These are phyloP conservation scores for Eupithecia inturbata DNA, from an alignment of 2,888 invertebrate species.

Conservation along the genomic window DNA sequence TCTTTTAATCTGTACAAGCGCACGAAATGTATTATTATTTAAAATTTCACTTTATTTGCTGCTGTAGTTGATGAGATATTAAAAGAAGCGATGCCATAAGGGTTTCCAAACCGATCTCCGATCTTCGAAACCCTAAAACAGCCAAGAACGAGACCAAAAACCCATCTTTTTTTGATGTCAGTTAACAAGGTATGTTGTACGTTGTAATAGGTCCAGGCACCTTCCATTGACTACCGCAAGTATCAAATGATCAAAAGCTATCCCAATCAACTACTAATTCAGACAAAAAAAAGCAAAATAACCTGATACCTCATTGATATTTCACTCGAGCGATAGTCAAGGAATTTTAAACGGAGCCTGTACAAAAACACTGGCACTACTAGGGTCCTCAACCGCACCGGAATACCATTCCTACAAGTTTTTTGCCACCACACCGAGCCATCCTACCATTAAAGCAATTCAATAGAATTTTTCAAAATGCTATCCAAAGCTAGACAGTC, in stretches of 20 bases:
- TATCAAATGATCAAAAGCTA: background rate
- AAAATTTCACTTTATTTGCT: no score
- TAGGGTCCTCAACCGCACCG: conserved; percentile 10
- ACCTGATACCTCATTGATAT: conserved; percentile 21
- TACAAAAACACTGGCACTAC: conserved; percentile 19
- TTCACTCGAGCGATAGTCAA: conserved; percentile 22
- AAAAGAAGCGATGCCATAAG: no score
- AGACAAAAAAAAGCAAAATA: background rate
- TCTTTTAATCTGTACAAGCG: no score
- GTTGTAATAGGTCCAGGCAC: no score
- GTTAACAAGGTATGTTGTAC: no score
- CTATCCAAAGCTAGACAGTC: conserved; percentile 41
- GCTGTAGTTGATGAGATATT: no score
- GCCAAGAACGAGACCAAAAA: no score
- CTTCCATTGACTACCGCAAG: background rate
- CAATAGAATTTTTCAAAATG: conserved; percentile 65
- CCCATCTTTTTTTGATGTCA: no score
- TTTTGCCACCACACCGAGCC: conserved; percentile 51
- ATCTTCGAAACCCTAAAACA: no score
- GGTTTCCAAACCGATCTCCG: no score
- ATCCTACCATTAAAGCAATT: conserved; percentile 67
- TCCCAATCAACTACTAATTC: background rate
- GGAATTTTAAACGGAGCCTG: conserved; percentile 24
- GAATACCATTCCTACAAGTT: conserved; percentile 50
- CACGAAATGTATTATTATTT: no score